Conservation (phyloP, 2,797 vertebrate species). For the Clarias platycephalus region DNA sequence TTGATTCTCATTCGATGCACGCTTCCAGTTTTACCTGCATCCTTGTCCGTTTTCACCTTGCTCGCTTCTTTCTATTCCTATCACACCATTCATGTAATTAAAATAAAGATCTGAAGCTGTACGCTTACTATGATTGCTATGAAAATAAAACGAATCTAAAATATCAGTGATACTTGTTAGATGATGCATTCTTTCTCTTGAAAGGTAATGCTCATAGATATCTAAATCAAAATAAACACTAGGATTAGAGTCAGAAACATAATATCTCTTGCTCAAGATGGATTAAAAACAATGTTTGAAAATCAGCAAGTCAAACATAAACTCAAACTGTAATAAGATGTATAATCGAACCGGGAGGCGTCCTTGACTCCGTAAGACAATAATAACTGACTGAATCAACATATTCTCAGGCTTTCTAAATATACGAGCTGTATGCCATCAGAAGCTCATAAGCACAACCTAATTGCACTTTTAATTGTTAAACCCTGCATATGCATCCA, state of each 20-base stretch:
- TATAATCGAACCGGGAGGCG: not conserved
- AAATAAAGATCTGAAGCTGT: constrained; percentile 17
- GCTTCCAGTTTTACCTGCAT: constrained; percentile 31
- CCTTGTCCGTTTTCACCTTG: constrained; percentile 34
- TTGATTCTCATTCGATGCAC: constrained; percentile 39
- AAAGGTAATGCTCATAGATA: not conserved
- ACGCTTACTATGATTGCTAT: not conserved
- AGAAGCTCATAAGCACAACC: not conserved
- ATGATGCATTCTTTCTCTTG: not conserved
- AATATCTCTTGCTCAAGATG: not conserved
- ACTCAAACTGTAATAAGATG: not conserved
- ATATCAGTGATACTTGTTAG: not conserved
- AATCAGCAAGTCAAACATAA: not conserved
- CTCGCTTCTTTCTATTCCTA: constrained; percentile 26
- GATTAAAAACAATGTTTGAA: constrained; percentile 6
- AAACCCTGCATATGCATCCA: constrained; percentile 32
- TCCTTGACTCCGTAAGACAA: not conserved
- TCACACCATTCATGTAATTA: constrained; percentile 36
- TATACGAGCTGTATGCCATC: not conserved
- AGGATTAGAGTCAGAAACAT: not conserved
- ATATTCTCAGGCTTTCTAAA: not conserved
- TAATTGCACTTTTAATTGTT: constrained; percentile 18
- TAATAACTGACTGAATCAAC: constrained; percentile 12
- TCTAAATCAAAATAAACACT: not conserved
- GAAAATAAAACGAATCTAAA: not conserved